phyloP scores from a whole-genome alignment of 2,888 invertebrate species.

The Athalia cordata region DNA sequence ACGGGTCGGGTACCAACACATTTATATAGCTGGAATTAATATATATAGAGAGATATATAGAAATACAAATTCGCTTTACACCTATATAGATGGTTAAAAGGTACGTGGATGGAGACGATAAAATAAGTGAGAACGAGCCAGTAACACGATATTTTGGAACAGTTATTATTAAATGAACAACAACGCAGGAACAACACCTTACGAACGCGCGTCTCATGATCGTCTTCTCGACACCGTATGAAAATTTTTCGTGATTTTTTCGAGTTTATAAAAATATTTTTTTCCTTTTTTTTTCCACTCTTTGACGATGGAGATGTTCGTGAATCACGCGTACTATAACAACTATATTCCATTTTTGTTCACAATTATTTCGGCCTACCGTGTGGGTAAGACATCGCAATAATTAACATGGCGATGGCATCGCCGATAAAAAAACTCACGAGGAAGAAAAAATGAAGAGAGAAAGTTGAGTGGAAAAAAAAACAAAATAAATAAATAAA shows the following conservation, averaged over 20 bases:
- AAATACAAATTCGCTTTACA: too few species aligned
- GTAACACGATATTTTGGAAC: constrained; percentile 30
- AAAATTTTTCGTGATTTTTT: too few species aligned
- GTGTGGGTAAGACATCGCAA: constrained; percentile 25
- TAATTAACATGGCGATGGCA: constrained; percentile 42
- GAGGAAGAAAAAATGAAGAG: neutral
- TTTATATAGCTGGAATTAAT: neutral
- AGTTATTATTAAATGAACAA: constrained; percentile 8
- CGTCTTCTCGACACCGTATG: neutral
- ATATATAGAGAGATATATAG: neutral
- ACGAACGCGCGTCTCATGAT: neutral
- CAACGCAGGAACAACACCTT: constrained; percentile 2
- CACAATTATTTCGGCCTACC: neutral
- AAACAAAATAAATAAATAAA: too few species aligned
- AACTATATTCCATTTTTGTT: neutral
- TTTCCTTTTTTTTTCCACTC: too few species aligned
- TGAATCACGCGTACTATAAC: neutral
- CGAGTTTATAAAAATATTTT: too few species aligned
- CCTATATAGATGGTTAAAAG: neutral
- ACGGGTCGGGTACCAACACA: neutral
- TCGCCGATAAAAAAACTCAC: constrained; percentile 27
- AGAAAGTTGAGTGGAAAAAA: neutral
- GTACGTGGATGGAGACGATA: neutral
- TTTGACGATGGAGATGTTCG: neutral
- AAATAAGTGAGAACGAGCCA: constrained; percentile 18